These are phyloP conservation scores for Hirtodrosophila confusa DNA, from an alignment of 2,888 invertebrate genomes.

Conservation along the genomic window DNA sequence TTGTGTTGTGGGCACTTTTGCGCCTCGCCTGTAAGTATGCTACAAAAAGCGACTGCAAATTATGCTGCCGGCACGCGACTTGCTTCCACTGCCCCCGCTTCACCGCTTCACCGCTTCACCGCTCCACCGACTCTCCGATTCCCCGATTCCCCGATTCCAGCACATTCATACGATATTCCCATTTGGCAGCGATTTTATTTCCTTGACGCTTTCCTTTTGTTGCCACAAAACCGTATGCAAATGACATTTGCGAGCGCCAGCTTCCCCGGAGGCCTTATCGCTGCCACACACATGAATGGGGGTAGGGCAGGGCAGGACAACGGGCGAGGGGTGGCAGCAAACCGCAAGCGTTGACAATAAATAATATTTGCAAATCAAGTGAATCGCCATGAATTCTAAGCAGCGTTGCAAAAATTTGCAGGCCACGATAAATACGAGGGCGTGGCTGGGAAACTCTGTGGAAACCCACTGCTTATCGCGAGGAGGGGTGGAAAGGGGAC, in stretches of 20 bases:
- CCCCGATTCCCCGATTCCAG: slow-evolving; percentile 1
- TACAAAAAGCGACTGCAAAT: slow-evolving; percentile 47
- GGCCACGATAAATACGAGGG: slow-evolving; percentile 40
- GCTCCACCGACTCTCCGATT: no score
- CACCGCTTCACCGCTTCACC: neutral
- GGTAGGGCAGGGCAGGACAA: neutral
- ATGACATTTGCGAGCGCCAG: slow-evolving; percentile 43
- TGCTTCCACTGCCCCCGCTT: slow-evolving; percentile 11
- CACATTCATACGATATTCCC: slow-evolving; percentile 17
- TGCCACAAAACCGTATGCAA: slow-evolving; percentile 63
- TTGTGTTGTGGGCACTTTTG: slow-evolving; percentile 38
- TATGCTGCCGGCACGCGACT: slow-evolving; percentile 71
- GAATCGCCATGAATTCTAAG: slow-evolving; percentile 69
- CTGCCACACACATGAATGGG: slow-evolving; percentile 49
- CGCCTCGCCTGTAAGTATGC: slow-evolving; percentile 61
- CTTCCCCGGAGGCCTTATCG: slow-evolving; percentile 54
- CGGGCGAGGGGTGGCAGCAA: neutral
- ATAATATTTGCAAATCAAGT: slow-evolving; percentile 78
- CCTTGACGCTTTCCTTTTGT: slow-evolving; percentile 48
- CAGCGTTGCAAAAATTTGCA: slow-evolving; percentile 34
- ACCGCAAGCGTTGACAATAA: slow-evolving; percentile 76
- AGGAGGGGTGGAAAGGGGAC: neutral
- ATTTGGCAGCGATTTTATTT: slow-evolving; percentile 66
- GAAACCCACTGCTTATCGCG: slow-evolving; percentile 51
- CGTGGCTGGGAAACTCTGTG: slow-evolving; percentile 26